Evolutionary conservation across 2,113 vertebrate genomes (phyloP), one percentile per base, ranked within the genome.

Genomic region (Diphyllodes magnificus): DNA sequence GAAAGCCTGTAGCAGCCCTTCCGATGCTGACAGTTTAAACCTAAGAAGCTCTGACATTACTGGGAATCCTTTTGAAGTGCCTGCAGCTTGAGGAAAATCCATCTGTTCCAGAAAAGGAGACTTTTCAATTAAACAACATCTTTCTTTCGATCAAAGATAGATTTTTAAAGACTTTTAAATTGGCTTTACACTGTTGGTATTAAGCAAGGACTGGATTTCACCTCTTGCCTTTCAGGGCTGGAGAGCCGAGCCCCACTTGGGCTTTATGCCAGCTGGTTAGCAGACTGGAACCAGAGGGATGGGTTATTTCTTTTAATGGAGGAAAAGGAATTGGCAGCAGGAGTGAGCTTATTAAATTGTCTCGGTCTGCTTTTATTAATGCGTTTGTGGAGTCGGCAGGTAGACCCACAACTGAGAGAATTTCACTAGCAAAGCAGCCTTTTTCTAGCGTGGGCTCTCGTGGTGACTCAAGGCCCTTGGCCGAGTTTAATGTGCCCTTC

Each of bases 101-200:
- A 96, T 82, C 88, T 93, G 89, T 96, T 96, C 77, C 83, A 92
- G 72, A 90, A 96, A 97, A 96, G 91, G 68, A 93, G 93, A 75
- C 95, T 97, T 96, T 97, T 97, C 95, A 97, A 96, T 93, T 95
- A 96, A 95, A 96, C 83, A 91, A 90, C 93, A 88, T 95, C 95
- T 97, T 94, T 65, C 68, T 96, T 97, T 92, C 88, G 31, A 96
- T 97, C 96, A 97, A 95, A 97, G 93, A 96, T 95, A 87, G 56
- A 80, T 85, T 97, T 95, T 96, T 86, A 93, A 97, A 97, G 92
- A 91, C 92, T 96, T 97, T 96, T 94, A 96, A 96, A 97, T 95
- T 95, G 95, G 92, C 83, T 81, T 97, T 96, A 94, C 73, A 35
- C 81, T 91, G 69, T 81, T 82, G 75, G 82, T 91, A 93, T 96